phyloP scores from a whole-genome alignment of 2,113 vertebrate species.

The Macquaria australasica region DNA sequence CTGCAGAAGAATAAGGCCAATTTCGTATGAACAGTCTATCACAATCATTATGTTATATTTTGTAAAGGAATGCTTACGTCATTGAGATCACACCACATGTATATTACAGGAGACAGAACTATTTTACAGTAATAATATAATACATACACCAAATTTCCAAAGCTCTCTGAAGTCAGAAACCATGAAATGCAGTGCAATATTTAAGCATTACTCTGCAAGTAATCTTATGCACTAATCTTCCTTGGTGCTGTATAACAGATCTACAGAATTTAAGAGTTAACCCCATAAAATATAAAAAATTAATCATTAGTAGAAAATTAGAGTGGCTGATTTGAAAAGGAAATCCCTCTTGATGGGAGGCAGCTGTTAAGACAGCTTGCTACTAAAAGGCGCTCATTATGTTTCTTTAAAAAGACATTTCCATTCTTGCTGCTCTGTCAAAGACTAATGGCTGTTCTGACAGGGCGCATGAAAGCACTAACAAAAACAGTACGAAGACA shows the following conservation, averaged over 20 bases:
- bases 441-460: slow-evolving; percentile 44
- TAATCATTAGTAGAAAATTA: not conserved
- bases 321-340: slow-evolving; percentile 10
- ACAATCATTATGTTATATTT: not conserved
- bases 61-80: not conserved
- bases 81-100: not conserved
- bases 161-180: not conserved
- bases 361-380: slow-evolving; percentile 23
- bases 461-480: slow-evolving; percentile 34
- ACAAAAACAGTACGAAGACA: slow-evolving; percentile 28
- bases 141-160: not conserved
- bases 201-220: not conserved
- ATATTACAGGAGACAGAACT: not conserved
- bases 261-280: slow-evolving; percentile 25
- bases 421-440: slow-evolving; percentile 22
- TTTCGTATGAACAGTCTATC: not conserved
- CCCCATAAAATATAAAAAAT: slow-evolving; percentile 24
- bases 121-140: slow-evolving; percentile 4
- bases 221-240: not conserved
- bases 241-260: not conserved
- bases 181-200: slow-evolving; percentile 7
- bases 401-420: slow-evolving; percentile 37
- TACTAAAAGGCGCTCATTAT: slow-evolving; percentile 50
- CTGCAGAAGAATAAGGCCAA: slow-evolving; percentile 76
- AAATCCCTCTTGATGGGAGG: slow-evolving; percentile 34